Evolutionary conservation across 2,888 invertebrate genomes (phyloP).

Genomic region (Beris morrisii): DNA sequence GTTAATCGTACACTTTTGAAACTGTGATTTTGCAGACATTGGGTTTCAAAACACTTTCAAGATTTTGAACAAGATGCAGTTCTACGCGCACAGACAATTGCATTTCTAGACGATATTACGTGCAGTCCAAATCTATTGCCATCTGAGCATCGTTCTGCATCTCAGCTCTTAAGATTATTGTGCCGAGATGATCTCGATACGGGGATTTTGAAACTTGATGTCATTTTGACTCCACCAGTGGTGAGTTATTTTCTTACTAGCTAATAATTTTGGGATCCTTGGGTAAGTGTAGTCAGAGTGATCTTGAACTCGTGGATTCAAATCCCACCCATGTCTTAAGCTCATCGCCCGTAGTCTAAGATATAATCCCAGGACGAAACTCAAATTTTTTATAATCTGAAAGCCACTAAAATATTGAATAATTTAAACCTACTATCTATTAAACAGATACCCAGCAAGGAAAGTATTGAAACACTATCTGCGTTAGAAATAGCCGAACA

Average conservation of each 20-base stretch:
- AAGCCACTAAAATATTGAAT: too few species aligned
- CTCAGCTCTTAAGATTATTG: slow-evolving; percentile 75
- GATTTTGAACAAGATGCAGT: slow-evolving; percentile 80
- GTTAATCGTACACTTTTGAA: slow-evolving; percentile 20
- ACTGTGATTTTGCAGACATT: slow-evolving; percentile 63
- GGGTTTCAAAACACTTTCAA: slow-evolving; percentile 89
- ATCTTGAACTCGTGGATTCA: too few species aligned
- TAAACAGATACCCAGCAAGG: slow-evolving; percentile 76
- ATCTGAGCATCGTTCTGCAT: slow-evolving; percentile 86
- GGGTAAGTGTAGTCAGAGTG: too few species aligned
- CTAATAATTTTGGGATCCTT: not conserved
- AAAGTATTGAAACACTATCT: slow-evolving; percentile 81
- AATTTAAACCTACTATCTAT: too few species aligned
- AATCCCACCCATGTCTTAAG: too few species aligned
- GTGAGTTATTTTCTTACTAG: slow-evolving; percentile 56
- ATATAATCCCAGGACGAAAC: too few species aligned
- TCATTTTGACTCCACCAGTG: slow-evolving; percentile 68
- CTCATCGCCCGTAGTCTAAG: too few species aligned
- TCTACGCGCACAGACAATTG: slow-evolving; percentile 75
- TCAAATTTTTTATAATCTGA: too few species aligned
- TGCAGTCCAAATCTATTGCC: slow-evolving; percentile 80
- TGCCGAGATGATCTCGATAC: slow-evolving; percentile 72
- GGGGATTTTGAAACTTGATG: slow-evolving; percentile 68
- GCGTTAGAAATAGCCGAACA: slow-evolving; percentile 92
- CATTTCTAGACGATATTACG: slow-evolving; percentile 86